phyloP scores from a whole-genome alignment of 2,888 invertebrate genomes.

The Hypercompe scribonia region DNA sequence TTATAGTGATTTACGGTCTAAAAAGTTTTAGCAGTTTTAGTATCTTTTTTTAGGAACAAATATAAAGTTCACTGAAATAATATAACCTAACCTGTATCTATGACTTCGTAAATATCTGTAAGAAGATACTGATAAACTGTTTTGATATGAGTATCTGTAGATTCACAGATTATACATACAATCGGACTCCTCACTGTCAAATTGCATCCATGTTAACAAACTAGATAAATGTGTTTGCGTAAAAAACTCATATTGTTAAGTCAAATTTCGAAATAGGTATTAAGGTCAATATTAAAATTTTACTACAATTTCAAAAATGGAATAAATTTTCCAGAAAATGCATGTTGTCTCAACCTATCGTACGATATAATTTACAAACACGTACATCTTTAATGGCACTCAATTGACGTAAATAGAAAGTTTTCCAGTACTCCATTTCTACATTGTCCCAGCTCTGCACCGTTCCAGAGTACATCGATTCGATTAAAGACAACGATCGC shows the following conservation, averaged over 20 bases:
- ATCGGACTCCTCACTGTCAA: background rate
- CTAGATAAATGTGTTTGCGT: background rate
- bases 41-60: background rate
- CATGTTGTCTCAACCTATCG: background rate
- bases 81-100: no score
- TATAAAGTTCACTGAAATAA: background rate
- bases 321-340: background rate
- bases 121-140: background rate
- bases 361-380: background rate
- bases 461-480: slow-evolving; percentile 62
- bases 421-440: slow-evolving; percentile 41
- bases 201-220: background rate
- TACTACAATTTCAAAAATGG: background rate
- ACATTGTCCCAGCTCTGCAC: slow-evolving; percentile 45
- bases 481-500: slow-evolving; percentile 80
- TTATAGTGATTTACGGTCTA: background rate
- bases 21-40: background rate
- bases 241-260: no score
- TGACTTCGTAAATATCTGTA: background rate
- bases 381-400: background rate
- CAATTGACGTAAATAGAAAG: slow-evolving; percentile 17
- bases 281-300: background rate
- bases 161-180: background rate
- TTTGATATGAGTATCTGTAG: background rate
- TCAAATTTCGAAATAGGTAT: no score